Evolutionary conservation across 1,140 invertebrate species (phyloP), one percentile per base, ranked within the genome.

Genomic region (Gonatopus flavifemur): DNA sequence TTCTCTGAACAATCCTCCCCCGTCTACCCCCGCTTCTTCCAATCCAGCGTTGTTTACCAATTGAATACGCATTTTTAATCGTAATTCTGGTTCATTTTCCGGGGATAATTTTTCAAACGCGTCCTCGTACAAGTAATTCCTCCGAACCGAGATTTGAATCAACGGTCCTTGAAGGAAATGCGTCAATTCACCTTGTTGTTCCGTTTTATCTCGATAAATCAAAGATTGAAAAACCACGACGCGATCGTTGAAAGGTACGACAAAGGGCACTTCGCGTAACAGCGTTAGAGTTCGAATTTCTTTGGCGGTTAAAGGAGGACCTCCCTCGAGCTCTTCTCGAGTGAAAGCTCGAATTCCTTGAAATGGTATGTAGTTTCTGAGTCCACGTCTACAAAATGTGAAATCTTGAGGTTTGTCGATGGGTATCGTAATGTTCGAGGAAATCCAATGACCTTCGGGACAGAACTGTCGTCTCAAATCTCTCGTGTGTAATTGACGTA

Each of bases 111-210:
- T 96, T 21, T 96, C 93, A 75, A 94, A 98, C 0, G 96, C 93
- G 80, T 98, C 96, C 78, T 98, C 96, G 73, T 98, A 98, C 0
- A 98, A 80, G 78, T 96, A 94, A 62, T 90, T 91, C 44, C 96
- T 81, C 38, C 96, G 80, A 2, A 98, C 89, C 13, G 86, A 85
- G 2, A 97, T 83, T 57, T 86, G 83, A 44, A 94, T 92, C 18
- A 83, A 82, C 0, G 88, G 84, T 0, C 88, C 88, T 50, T 87
- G 84, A 55, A 90, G 80, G 66, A 91, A 90, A 47, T 88, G 84
- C 1, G 83, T 80, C 20, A 86, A 64, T 45, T 89, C 84, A 9
- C 86, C 86, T 70, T 92, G 90, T 58, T 88, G 81, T 37, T 88
- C 84, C 31, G 82, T 69, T 69, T 89, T 90, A 57, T 93, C 88